phyloP scores from a whole-genome alignment of 53 echinoderm and acorn worm genomes.

The Astropecten irregularis region DNA sequence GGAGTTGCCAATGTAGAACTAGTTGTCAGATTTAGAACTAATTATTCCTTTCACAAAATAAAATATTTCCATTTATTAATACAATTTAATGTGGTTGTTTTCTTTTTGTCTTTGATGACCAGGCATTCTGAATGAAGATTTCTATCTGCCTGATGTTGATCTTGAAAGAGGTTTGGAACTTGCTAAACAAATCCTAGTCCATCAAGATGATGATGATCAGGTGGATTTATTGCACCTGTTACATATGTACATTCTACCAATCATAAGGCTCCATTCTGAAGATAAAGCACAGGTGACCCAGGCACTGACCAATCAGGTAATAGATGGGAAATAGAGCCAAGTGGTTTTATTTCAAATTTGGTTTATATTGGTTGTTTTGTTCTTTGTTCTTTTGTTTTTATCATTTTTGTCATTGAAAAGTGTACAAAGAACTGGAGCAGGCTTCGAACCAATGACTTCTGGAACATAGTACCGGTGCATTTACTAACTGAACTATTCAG shows the following conservation, averaged over 20 bases:
- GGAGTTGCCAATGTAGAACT: no score
- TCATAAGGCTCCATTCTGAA: conserved; percentile 77
- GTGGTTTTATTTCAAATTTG: background rate
- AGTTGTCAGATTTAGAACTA: no score
- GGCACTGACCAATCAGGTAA: conserved; percentile 66
- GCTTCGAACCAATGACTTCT: no score
- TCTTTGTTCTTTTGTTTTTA: no score
- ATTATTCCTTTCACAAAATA: no score
- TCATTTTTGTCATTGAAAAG: background rate
- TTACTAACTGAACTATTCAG: no score
- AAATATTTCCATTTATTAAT: no score
- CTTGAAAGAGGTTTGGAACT: conserved; percentile 60
- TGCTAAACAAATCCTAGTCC: conserved; percentile 64
- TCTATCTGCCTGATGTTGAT: conserved; percentile 62
- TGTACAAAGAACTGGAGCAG: background rate
- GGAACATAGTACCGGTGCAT: no score
- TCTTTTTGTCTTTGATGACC: background rate
- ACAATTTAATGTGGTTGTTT: no score
- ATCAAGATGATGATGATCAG: conserved; percentile 65
- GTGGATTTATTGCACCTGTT: conserved; percentile 74
- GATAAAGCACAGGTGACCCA: conserved; percentile 70
- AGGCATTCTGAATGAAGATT: conserved; percentile 70
- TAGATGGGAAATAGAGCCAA: no score
- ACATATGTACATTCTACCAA: conserved; percentile 85
- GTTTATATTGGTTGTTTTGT: background rate